Evolutionary conservation across 2,113 vertebrate species (phyloP).

Genomic region (Panurus biarmicus): DNA sequence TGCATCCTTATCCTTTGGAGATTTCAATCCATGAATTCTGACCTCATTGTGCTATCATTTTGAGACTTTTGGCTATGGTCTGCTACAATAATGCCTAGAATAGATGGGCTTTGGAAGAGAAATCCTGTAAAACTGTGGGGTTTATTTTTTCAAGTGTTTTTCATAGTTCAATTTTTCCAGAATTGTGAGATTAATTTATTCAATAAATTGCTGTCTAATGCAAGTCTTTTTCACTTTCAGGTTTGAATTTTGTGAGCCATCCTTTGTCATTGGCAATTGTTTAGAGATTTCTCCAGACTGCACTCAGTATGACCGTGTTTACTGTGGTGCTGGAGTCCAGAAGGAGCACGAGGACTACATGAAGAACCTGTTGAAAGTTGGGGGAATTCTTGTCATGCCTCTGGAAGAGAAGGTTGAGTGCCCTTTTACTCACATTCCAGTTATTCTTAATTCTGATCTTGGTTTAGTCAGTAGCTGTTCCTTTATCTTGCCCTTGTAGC

Average conservation of each 20-base stretch:
- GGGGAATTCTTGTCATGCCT: constrained; percentile 94
- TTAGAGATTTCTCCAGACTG: constrained; percentile 89
- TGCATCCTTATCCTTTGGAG: not conserved
- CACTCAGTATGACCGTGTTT: constrained; percentile 91
- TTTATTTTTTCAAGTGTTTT: not conserved
- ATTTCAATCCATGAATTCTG: not conserved
- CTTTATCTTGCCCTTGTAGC: not conserved
- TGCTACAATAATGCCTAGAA: not conserved
- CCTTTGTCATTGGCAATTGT: constrained; percentile 91
- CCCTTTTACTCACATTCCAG: not conserved
- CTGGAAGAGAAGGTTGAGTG: constrained; percentile 89
- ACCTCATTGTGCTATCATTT: not conserved
- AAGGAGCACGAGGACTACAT: constrained; percentile 94
- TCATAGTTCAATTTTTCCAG: not conserved
- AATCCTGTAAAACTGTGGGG: not conserved
- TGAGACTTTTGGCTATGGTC: not conserved
- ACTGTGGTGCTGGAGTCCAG: constrained; percentile 95
- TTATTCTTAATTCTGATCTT: not conserved
- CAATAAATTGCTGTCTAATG: not conserved
- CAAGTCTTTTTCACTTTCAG: constrained; percentile 54
- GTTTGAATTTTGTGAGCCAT: constrained; percentile 96
- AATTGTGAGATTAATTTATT: not conserved
- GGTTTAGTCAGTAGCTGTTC: not conserved
- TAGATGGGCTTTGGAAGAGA: not conserved
- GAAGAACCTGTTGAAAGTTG: constrained; percentile 92